Evolutionary conservation across 1,140 invertebrate genomes (phyloP).

Genomic region (Zaprionus capensis): DNA sequence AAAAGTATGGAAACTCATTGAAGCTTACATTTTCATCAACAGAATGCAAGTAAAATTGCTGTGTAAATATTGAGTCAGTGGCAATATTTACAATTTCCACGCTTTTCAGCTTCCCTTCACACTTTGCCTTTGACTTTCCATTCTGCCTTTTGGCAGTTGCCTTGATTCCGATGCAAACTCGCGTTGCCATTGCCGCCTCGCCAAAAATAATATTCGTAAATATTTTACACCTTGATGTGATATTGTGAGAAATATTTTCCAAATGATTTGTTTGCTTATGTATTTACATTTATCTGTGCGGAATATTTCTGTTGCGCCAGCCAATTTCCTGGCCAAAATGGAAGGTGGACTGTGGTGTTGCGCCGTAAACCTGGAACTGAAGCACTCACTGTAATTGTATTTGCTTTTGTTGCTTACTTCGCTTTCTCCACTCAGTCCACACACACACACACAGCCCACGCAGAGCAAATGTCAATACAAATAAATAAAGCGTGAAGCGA

Average conservation of each 20-base stretch:
- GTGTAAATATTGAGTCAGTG: slow-evolving; percentile 64
- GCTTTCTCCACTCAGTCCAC: slow-evolving; percentile 35
- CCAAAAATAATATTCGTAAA: slow-evolving; percentile 77
- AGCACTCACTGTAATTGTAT: slow-evolving; percentile 80
- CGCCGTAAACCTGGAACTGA: slow-evolving; percentile 38
- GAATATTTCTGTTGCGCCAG: slow-evolving; percentile 46
- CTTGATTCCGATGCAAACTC: neutral
- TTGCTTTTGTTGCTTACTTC: slow-evolving; percentile 75
- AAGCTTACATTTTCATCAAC: slow-evolving; percentile 70
- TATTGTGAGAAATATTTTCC: slow-evolving; percentile 77
- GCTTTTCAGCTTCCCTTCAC: slow-evolving; percentile 46
- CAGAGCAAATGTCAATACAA: slow-evolving; percentile 75
- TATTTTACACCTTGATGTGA: slow-evolving; percentile 79
- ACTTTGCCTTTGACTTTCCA: slow-evolving; percentile 60
- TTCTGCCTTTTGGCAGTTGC: slow-evolving; percentile 36
- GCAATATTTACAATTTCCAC: slow-evolving; percentile 75
- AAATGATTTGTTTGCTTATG: slow-evolving; percentile 79
- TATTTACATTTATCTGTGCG: slow-evolving; percentile 77
- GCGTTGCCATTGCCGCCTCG: slow-evolving; percentile 20
- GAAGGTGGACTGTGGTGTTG: neutral
- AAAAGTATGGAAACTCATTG: slow-evolving; percentile 44
- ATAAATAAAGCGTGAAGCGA: slow-evolving; percentile 70
- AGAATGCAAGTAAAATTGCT: slow-evolving; percentile 58
- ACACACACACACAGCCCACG: slow-evolving; percentile 50
- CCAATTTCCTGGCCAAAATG: slow-evolving; percentile 44